Evolutionary conservation across 2,113 vertebrate genomes (phyloP), one percentile per base, ranked within the genome.

Genomic region (Ptilonorhynchus violaceus): DNA sequence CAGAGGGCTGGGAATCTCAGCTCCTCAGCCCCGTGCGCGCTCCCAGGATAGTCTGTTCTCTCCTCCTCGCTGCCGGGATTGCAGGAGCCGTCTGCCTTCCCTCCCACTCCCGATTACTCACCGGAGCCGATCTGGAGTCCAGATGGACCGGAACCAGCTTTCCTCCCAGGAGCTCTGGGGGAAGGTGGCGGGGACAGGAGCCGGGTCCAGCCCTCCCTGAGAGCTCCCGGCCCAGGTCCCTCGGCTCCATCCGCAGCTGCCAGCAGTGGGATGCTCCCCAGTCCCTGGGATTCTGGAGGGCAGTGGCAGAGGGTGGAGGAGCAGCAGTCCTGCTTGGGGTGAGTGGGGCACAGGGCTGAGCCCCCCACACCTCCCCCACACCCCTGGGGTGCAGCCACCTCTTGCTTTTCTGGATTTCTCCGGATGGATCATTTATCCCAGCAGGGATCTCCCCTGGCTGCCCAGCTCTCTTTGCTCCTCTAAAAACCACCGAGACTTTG

Each of bases 81-180:
- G 83, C 83, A 46, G 72, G 89, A 91, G 89, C 82, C 9, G 91
- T 94, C 94, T 97, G 96, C 96, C 95, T 97, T 88, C 60, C 96
- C 96, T 96, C 97, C 96, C 81, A 97, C 97, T 92, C 88, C 47
- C 16, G 31, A 77, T 94, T 94, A 96, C 90, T 96, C 96, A 97
- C 85, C 14, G 4, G 23, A 83, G 88, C 66, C 14, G n/a, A 89
- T 84, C 90, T 94, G 96, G 68, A 66, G 88, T 96, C 74, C 97
- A 97, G 95, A 97, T 96, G 97, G 96, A 76, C 74, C 55, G 13
- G 86, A 93, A 94, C 64, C 13, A 3, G 7, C 44, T 88, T 68
- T 77, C n/a, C 66, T 76, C 73, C n/a, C 81, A 53, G 55, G 39
- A 87, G 58, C 31, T 69, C 50, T 68, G 77, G 69, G 58, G 85